Base-by-base conservation (phyloP, 2,113 vertebrate species). In the Tachysurus vachellii region DNA sequence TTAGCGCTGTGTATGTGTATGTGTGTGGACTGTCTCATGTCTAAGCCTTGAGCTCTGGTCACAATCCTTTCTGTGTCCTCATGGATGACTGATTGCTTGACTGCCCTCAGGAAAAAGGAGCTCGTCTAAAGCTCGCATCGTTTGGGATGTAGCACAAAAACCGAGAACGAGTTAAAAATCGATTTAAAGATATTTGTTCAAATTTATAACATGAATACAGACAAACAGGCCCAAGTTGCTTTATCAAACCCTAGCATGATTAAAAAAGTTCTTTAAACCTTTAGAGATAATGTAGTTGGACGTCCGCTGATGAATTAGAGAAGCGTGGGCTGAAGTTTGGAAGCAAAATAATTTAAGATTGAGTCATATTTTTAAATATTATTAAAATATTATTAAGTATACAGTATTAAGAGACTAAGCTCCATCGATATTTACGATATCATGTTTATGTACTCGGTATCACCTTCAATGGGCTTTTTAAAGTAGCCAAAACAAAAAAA, bases 21-120 rank as follows among this genome's bases (percentile, higher is more conserved):
- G 44, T 54, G 53, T 56, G 31, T 73, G 61, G 47, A 82, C 79
- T 59, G 85, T 84, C 88, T 71, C 81, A 73, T 86, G 88, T 83
- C 88, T 80, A 80, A 80, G 85, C 88, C 85, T 76, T 79, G 62
- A 76, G 88, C 54, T 82, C 54, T 70, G 73, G n/a, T 66, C 68
- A 89, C 81, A 89, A 89, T 86, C 85, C 62, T 73, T 77, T 70
- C 85, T 66, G 83, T 86, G 88, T 50, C 50, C 73, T 62, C 31
- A 62, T 36, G 8, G 64, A 86, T 7, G 88, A 80, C 81, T 80
- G 61, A 61, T 75, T 84, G 54, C 68, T 71, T 61, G 53, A 73
- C 5, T 84, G 80, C 73, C 81, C 85, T 61, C 50, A 79, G 80
- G 80, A 28, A 85, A 82, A 88, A 53, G 17, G 50, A 62, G 23